Conservation (phyloP, 2,113 vertebrate genomes). For the Garra rufa region DNA sequence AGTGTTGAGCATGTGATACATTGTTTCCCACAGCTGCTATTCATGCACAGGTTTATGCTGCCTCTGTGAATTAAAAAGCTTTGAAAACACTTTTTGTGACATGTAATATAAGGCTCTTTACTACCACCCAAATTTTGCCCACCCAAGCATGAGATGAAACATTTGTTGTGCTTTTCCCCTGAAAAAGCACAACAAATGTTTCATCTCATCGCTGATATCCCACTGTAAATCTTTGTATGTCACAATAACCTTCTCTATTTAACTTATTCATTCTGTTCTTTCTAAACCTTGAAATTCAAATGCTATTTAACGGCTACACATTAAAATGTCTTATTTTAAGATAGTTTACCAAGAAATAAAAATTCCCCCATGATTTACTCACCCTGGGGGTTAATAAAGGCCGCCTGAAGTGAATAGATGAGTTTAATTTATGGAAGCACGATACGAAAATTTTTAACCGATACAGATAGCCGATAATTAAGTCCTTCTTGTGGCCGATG, state of each 20-base stretch:
- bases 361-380: too few relatives aligned
- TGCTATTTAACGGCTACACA: too few relatives aligned
- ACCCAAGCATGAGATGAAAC: constrained; percentile 1
- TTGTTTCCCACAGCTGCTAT: constrained; percentile 18
- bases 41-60: constrained; percentile 4
- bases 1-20: not conserved
- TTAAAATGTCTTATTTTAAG: too few relatives aligned
- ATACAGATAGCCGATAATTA: too few relatives aligned
- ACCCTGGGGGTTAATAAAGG: too few relatives aligned
- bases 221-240: not conserved
- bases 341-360: too few relatives aligned
- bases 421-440: too few relatives aligned
- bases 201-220: not conserved
- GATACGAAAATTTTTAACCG: too few relatives aligned
- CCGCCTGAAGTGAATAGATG: too few relatives aligned
- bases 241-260: not conserved
- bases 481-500: too few relatives aligned
- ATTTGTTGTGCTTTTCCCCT: not conserved
- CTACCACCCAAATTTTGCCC: not conserved
- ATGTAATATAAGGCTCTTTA: not conserved
- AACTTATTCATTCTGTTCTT: not conserved
- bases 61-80: not conserved
- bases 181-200: not conserved
- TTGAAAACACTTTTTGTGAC: not conserved
- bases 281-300: too few relatives aligned